These are phyloP conservation scores for Goniozus legneri DNA, from an alignment of 1,140 invertebrate species.

Conservation along the genomic window DNA sequence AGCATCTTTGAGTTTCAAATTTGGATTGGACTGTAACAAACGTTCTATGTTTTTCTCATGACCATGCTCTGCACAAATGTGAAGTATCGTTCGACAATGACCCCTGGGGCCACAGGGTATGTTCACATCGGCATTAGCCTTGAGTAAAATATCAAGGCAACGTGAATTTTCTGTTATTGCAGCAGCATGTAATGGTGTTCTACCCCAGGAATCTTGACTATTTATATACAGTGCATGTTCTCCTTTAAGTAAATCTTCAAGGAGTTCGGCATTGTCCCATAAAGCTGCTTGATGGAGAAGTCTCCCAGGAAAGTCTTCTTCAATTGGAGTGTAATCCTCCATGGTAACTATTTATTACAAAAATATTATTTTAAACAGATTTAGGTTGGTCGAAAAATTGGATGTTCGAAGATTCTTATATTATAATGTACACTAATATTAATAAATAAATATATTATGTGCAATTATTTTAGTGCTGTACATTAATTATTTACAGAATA, in stretches of 20 bases:
- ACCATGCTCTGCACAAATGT: conserved; percentile 78
- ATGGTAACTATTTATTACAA: too few species aligned
- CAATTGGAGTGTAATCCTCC: conserved; percentile 68
- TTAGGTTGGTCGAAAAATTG: too few species aligned
- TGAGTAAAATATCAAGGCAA: conserved; percentile 71
- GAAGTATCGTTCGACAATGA: conserved; percentile 70
- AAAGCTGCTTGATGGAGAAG: conserved; percentile 80
- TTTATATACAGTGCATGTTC: conserved; percentile 70
- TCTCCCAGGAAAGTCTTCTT: conserved; percentile 77
- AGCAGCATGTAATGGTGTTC: conserved; percentile 81
- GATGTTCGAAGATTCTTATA: too few species aligned
- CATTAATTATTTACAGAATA: too few species aligned
- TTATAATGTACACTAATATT: too few species aligned
- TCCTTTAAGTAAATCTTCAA: conserved; percentile 77
- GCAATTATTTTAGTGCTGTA: too few species aligned
- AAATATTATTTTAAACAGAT: too few species aligned
- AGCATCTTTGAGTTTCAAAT: conserved; percentile 62
- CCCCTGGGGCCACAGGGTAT: conserved; percentile 65
- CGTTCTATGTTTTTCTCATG: conserved; percentile 67
- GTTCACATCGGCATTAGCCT: conserved; percentile 72
- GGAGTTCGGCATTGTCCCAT: conserved; percentile 86
- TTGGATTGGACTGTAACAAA: conserved; percentile 67
- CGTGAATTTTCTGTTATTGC: conserved; percentile 82
- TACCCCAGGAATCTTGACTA: conserved; percentile 71
- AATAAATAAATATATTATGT: too few species aligned